These are phyloP conservation scores for Corapipo altera DNA, from an alignment of 2,113 vertebrate species.

Conservation along the genomic window DNA sequence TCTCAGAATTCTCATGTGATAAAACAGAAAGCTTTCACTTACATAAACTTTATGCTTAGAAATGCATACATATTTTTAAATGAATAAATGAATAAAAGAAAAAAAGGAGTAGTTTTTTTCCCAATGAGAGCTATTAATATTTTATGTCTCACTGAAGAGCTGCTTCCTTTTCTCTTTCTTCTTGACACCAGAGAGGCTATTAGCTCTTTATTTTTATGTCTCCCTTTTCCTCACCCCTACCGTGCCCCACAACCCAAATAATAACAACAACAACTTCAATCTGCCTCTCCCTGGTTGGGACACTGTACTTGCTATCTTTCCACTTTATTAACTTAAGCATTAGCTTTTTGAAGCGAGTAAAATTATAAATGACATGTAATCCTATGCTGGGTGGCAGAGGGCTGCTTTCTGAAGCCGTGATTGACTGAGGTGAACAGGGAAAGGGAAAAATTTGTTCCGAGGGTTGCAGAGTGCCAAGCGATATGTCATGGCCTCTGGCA, in stretches of 20 bases:
- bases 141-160: background rate
- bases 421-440: slow-evolving; percentile 51
- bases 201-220: slow-evolving; percentile 36
- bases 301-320: slow-evolving; percentile 17
- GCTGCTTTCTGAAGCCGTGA: background rate
- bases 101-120: background rate
- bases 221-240: slow-evolving; percentile 14
- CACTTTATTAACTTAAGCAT: slow-evolving; percentile 68
- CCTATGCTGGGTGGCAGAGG: slow-evolving; percentile 41
- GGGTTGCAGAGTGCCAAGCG: slow-evolving; percentile 4
- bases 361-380: slow-evolving; percentile 58
- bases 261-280: slow-evolving; percentile 34
- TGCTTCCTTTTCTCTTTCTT: slow-evolving; percentile 18
- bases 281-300: slow-evolving; percentile 12
- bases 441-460: slow-evolving; percentile 52
- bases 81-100: background rate
- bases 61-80: slow-evolving; percentile 10
- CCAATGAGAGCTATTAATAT: background rate
- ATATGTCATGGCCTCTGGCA: slow-evolving; percentile 55
- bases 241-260: slow-evolving; percentile 38
- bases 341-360: slow-evolving; percentile 58
- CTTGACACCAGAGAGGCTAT: slow-evolving; percentile 11
- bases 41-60: background rate
- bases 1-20: background rate
- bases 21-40: background rate